These are phyloP conservation scores for Ernsta delagoae DNA, from an alignment of 2,888 invertebrate species.

Conservation along the genomic window DNA sequence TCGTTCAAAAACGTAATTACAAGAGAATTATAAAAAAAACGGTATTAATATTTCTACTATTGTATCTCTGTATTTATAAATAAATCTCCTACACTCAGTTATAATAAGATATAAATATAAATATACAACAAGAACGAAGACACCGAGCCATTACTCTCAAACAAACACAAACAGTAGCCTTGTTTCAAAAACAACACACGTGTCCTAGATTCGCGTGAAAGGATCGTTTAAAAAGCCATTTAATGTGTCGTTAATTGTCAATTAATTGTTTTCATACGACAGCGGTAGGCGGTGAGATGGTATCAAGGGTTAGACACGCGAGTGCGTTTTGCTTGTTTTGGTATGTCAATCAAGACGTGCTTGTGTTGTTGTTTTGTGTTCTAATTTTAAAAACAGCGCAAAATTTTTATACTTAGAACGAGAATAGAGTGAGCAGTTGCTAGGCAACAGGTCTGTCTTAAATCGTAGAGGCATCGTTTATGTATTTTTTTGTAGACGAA, in stretches of 20 bases:
- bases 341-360: conserved; percentile 25
- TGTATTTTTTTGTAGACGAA: too few species aligned
- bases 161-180: conserved; percentile 1
- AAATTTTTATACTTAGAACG: too few species aligned
- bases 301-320: conserved; percentile 42
- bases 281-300: conserved; percentile 45
- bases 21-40: too few species aligned
- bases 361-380: not conserved
- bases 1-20: too few species aligned
- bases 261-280: conserved; percentile 49
- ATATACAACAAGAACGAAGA: not conserved
- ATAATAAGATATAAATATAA: not conserved
- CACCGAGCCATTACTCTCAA: not conserved
- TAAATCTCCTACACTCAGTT: not conserved
- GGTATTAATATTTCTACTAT: too few species aligned
- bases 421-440: too few species aligned
- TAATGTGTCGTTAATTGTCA: conserved; percentile 48
- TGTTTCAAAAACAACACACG: conserved; percentile 11
- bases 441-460: too few species aligned
- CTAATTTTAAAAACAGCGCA: not conserved
- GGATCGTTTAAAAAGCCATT: conserved; percentile 38
- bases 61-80: too few species aligned
- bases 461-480: too few species aligned
- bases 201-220: conserved; percentile 31
- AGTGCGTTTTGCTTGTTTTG: conserved; percentile 20